Evolutionary conservation across 37 sponge, comb jelly and placozoan species (phyloP), one percentile per base, ranked within the genome.

Genomic region (Halisarca cf. caerulea): DNA sequence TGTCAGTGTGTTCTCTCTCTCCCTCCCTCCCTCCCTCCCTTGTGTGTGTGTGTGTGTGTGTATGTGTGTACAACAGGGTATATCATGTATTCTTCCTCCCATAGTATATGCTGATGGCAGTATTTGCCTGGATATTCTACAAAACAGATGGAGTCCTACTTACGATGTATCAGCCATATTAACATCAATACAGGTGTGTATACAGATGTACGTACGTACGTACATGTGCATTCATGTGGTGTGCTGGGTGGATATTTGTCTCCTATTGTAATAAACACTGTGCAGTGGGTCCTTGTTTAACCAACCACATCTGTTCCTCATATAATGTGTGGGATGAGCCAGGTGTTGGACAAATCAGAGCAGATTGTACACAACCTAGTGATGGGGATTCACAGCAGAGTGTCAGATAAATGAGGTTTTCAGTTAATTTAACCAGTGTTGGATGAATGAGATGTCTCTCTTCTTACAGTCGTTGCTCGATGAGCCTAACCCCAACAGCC

Each of bases 401-500:
- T 53, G 35, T 35, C 11, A 37, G 34, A 5, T 59, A 59, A 15
- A 45, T 14, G 37, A 14, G 81, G 14, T 75, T 11, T 36, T 7
- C 9, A 32, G 8, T 75, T 45, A 7, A 75, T 71, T 58, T 39
- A 62, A 4, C 15, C 64, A 8, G 6, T 62, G 15, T 15, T 15
- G 17, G 57, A 55, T 55, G 57, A 55, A 17, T 17, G 17, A 11
- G 57, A 30, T 23, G 7, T 28, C 64, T 62, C 15, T 6, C 15
- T 2, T 58, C n/a, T 1, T 86, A 21, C 81, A 99, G 96, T 93
- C 94, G 55, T 85, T 99, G 36, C 58, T 99, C 41, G 99, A 99
- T 79, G 99, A 99, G 79, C 99, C 99, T 55, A 99, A 99, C 80
- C 99, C 99, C n/a, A 99, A 99, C 88, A 99, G 99, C 86, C 99